phyloP scores from a whole-genome alignment of 2,113 vertebrate species.

The Seriola rivoliana region DNA sequence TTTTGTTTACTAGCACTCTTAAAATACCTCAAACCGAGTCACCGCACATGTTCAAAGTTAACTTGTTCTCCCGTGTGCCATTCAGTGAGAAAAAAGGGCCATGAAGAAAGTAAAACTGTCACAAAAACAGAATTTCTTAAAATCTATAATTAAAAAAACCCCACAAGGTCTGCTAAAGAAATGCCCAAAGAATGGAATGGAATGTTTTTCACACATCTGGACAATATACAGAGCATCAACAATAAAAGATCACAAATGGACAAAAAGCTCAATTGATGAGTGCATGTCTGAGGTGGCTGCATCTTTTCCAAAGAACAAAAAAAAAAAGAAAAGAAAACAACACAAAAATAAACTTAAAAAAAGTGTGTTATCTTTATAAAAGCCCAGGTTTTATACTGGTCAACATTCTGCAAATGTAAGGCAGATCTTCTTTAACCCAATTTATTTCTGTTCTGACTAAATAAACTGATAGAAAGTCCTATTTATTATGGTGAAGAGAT shows the following conservation, averaged over 20 bases:
- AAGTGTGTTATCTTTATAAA: slow-evolving; percentile 2
- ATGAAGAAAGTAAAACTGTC: not conserved
- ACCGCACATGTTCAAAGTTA: not conserved
- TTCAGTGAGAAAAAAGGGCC: not conserved
- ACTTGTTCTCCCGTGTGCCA: not conserved
- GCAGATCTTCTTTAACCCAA: not conserved
- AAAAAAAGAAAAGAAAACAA: not conserved
- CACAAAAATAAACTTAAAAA: not conserved
- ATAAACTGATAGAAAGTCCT: not conserved
- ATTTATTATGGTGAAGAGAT: not conserved
- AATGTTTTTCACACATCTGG: slow-evolving; percentile 59
- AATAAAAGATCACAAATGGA: slow-evolving; percentile 1
- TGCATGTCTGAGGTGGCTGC: slow-evolving; percentile 1
- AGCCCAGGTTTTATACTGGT: slow-evolving; percentile 1
- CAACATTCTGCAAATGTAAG: not conserved
- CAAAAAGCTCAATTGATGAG: not conserved
- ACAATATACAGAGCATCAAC: slow-evolving; percentile 1
- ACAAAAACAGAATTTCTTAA: slow-evolving; percentile 23
- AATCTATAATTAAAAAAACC: not conserved
- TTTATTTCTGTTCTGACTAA: not conserved
- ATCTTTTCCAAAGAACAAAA: not conserved
- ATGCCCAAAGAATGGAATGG: slow-evolving; percentile 59
- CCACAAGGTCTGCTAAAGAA: slow-evolving; percentile 7
- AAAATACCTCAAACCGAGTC: slow-evolving; percentile 4
- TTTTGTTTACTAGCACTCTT: not conserved